A percentile compares a stretch with the other conserved stretches of the same genome.
phyloP scores from a whole-genome alignment of 2,888 invertebrate genomes.

The Harpagoxenus sublaevis region DNA sequence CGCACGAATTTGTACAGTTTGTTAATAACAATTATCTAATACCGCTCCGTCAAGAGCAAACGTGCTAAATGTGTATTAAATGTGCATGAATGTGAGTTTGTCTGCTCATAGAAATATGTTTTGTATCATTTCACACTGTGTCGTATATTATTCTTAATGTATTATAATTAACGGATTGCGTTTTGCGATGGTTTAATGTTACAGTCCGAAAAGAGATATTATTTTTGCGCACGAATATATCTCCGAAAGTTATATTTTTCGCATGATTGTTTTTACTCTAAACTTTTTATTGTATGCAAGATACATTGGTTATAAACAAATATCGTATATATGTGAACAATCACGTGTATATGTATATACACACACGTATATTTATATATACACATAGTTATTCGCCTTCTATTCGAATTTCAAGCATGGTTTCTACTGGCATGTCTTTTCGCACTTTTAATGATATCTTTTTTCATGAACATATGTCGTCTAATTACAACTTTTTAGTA shows the following conservation, averaged over 20 bases:
- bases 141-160: slow-evolving; percentile 16
- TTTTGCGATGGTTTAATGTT: slow-evolving; percentile 29
- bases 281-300: slow-evolving; percentile 22
- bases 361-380: background rate
- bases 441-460: background rate
- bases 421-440: slow-evolving; percentile 41
- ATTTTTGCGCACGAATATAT: slow-evolving; percentile 18
- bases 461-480: slow-evolving; percentile 1
- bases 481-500: background rate
- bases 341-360: slow-evolving; percentile 21
- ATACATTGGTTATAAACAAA: slow-evolving; percentile 8
- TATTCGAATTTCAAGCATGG: slow-evolving; percentile 47
- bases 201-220: background rate
- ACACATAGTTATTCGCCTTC: slow-evolving; percentile 13
- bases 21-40: slow-evolving; percentile 34
- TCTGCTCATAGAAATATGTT: slow-evolving; percentile 37
- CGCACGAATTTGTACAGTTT: slow-evolving; percentile 45
- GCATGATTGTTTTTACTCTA: slow-evolving; percentile 39
- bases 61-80: slow-evolving; percentile 48
- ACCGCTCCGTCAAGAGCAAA: slow-evolving; percentile 12
- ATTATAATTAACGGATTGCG: slow-evolving; percentile 26
- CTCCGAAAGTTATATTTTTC: slow-evolving; percentile 39
- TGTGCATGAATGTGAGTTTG: slow-evolving; percentile 49
- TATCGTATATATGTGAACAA: slow-evolving; percentile 18
- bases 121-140: slow-evolving; percentile 29